A percentile compares a stretch with the other conserved stretches of the same genome.
These are phyloP conservation scores for Crocallis elinguaria DNA, from an alignment of 2,888 invertebrate species.

Conservation along the genomic window DNA sequence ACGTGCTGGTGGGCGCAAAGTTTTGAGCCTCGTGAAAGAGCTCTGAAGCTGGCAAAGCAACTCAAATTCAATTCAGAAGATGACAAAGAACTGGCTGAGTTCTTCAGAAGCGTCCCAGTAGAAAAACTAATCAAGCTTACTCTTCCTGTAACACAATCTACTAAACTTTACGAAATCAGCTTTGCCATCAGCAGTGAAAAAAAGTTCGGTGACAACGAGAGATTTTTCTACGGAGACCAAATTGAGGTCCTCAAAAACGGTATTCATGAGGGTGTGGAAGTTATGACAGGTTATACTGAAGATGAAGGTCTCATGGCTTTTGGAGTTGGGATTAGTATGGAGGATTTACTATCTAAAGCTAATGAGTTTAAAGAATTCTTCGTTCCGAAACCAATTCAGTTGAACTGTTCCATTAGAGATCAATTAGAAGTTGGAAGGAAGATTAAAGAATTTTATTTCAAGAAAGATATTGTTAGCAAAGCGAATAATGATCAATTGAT, in stretches of 20 bases:
- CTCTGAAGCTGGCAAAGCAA: conserved; percentile 51
- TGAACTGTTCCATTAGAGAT: conserved; percentile 44
- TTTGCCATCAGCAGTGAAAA: conserved; percentile 55
- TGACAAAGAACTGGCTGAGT: conserved; percentile 56
- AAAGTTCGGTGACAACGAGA: conserved; percentile 54
- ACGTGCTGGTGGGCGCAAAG: conserved; percentile 80
- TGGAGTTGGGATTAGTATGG: conserved; percentile 22
- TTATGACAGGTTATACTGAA: conserved; percentile 88
- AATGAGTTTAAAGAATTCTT: conserved; percentile 54
- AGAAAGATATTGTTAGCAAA: conserved; percentile 41
- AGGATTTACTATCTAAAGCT: conserved; percentile 42
- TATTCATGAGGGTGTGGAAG: conserved; percentile 81
- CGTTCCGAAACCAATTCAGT: conserved; percentile 49
- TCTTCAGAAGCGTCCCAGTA: conserved; percentile 55
- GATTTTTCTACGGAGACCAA: conserved; percentile 56
- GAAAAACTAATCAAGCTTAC: conserved; percentile 45
- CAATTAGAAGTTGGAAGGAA: conserved; percentile 54
- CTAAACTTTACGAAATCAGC: conserved; percentile 41
- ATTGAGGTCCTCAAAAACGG: conserved; percentile 71
- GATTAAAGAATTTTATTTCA: conserved; percentile 54
- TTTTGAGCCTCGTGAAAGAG: conserved; percentile 77
- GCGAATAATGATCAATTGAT: conserved; percentile 44
- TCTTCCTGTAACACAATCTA: conserved; percentile 42
- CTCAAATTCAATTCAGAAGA: conserved; percentile 61
- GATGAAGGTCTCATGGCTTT: conserved; percentile 85